phyloP scores from a whole-genome alignment of 2,888 invertebrate species.

The Leptinotarsa rubiginosa region DNA sequence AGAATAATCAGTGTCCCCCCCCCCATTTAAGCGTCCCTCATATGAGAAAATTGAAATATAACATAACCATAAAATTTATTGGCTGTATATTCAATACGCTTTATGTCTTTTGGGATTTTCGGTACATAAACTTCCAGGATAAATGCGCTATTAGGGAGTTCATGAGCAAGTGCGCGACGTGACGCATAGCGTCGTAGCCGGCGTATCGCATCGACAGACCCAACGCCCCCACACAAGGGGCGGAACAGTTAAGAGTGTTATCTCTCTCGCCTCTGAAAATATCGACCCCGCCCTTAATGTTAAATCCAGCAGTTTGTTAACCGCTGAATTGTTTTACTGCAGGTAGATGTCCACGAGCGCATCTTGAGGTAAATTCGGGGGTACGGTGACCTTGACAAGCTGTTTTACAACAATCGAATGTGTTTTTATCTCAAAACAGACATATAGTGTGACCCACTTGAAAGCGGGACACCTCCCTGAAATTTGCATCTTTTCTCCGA shows the following conservation, averaged over 20 bases:
- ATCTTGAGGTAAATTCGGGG: conserved; percentile 8
- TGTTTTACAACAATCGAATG: neutral
- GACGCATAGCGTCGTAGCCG: conserved; percentile 48
- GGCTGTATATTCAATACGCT: conserved; percentile 24
- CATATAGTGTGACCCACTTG: neutral
- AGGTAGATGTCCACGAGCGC: conserved; percentile 50
- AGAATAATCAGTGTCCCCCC: neutral
- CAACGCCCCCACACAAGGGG: conserved; percentile 55
- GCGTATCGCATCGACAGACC: conserved; percentile 51
- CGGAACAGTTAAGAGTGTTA: conserved; percentile 54
- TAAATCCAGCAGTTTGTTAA: conserved; percentile 65
- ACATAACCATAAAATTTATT: neutral
- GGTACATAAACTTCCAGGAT: conserved; percentile 38
- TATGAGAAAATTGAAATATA: neutral
- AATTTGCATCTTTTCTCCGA: too few relatives aligned
- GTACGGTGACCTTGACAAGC: neutral
- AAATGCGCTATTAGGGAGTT: conserved; percentile 27
- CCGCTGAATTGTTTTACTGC: conserved; percentile 65
- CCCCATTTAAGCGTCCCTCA: neutral
- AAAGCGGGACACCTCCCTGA: too few relatives aligned
- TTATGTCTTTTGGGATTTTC: conserved; percentile 34
- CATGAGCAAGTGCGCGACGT: conserved; percentile 20
- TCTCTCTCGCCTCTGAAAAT: conserved; percentile 63
- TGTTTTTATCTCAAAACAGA: neutral
- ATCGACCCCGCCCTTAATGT: conserved; percentile 62